Base-by-base conservation (phyloP, 2,888 invertebrate genomes). In the Megaustenia siamemsis region DNA sequence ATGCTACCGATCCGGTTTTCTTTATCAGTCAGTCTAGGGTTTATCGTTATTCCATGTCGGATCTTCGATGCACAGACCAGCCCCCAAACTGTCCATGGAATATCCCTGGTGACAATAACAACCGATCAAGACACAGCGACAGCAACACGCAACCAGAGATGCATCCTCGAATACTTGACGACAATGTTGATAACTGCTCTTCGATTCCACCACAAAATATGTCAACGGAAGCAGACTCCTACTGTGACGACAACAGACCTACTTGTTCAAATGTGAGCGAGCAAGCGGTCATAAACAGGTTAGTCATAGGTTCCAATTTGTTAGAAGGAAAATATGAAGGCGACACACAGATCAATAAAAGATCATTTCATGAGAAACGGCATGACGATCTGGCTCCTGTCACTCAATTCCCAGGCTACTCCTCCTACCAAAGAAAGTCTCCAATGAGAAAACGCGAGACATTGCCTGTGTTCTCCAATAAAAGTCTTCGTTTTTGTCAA, bases 391-490 rank as follows among this genome's bases (percentile, higher is more conserved):
- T 24, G 1, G 2, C 38, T 1, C 24, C 43, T 5, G 35, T 28
- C n/a, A 32, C 38, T 8, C 82, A 82, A 15, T 35, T 45, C 49
- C 3, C 45, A 8, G 66, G 66, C 35, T 32, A 6, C 24, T 8
- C 40, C 1, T 40, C n/a, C 18, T 35, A 82, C 66, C 73, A 71
- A 32, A 69, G 71, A n/a, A 35, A 21, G 8, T 71, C 81, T 6
- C 71, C 81, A 6, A 28, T 75, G 35, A 40, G 28, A 15, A 73
- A 82, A 60, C 73, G 75, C 21, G 76, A 76, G 32, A 68, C 76
- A 21, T 15, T 68, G 0, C 83, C 83, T 8, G 66, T 68, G 38
- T 49, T 75, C 10, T 6, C 28, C 24, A 77, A 15, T 53, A 80
- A 53, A 69, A 40, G n/a, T 53, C 53, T 43, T 8, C 69, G 69